phyloP scores from a whole-genome alignment of 1,140 invertebrate species.

The Lasioglossum albipes region DNA sequence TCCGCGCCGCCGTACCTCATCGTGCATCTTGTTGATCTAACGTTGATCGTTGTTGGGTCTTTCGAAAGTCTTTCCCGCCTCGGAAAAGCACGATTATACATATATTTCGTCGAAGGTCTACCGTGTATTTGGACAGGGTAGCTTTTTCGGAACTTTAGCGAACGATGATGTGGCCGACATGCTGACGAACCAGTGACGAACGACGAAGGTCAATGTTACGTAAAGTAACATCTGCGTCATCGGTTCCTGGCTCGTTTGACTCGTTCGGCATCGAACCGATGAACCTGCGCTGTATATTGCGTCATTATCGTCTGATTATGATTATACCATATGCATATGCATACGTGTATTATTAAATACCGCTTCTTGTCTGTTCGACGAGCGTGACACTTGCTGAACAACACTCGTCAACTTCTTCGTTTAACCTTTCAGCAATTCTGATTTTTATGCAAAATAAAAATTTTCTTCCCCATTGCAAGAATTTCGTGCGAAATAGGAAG shows the following conservation, averaged over 20 bases:
- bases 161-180: constrained; percentile 39
- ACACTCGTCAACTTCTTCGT: not conserved
- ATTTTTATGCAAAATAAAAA: no score
- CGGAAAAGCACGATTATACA: not conserved
- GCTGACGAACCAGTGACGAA: constrained; percentile 68
- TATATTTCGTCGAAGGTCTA: not conserved
- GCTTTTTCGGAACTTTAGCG: constrained; percentile 22
- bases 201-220: constrained; percentile 75
- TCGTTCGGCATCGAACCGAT: constrained; percentile 27
- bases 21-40: no score
- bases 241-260: constrained; percentile 31
- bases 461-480: no score
- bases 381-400: not conserved
- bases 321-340: no score
- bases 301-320: not conserved
- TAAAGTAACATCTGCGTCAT: constrained; percentile 64
- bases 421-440: no score
- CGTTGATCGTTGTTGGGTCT: no score
- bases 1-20: no score
- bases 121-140: not conserved
- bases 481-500: no score
- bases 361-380: not conserved
- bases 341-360: not conserved
- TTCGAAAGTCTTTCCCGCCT: no score
- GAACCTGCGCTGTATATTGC: constrained; percentile 8